Evolutionary conservation across 2,113 vertebrate species (phyloP).

Genomic region (Lagopus muta): DNA sequence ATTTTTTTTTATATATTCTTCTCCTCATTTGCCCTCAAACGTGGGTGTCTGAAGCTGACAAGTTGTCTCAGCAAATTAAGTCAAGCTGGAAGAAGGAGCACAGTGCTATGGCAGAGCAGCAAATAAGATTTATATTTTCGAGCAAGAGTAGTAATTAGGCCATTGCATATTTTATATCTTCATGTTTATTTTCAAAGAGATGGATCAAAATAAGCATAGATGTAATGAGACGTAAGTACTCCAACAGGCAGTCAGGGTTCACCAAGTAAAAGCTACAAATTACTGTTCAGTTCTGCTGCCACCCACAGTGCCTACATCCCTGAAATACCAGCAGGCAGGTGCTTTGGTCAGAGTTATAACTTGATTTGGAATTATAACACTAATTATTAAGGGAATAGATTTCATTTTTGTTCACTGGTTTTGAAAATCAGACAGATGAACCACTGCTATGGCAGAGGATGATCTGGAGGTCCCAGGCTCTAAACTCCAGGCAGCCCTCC

Average conservation of each 20-base stretch:
- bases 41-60: constrained; percentile 56
- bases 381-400: neutral
- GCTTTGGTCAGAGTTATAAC: neutral
- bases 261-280: constrained; percentile 36
- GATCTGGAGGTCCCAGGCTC: neutral
- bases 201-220: constrained; percentile 16
- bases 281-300: neutral
- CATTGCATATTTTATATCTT: constrained; percentile 39
- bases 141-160: constrained; percentile 46
- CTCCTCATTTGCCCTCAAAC: constrained; percentile 47
- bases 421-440: neutral
- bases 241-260: neutral
- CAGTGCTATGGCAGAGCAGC: neutral
- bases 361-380: neutral
- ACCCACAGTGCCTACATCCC: constrained; percentile 11
- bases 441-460: neutral
- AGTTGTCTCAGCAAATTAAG: constrained; percentile 67
- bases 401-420: neutral
- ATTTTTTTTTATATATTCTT: neutral
- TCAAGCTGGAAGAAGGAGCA: constrained; percentile 40
- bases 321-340: constrained; percentile 17
- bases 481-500: neutral
- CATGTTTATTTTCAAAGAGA: constrained; percentile 38
- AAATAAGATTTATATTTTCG: constrained; percentile 51
- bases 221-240: neutral